Evolutionary conservation across 2,113 vertebrate species (phyloP), one percentile per base, ranked within the genome.

Genomic region (Boleophthalmus pectinirostris): DNA sequence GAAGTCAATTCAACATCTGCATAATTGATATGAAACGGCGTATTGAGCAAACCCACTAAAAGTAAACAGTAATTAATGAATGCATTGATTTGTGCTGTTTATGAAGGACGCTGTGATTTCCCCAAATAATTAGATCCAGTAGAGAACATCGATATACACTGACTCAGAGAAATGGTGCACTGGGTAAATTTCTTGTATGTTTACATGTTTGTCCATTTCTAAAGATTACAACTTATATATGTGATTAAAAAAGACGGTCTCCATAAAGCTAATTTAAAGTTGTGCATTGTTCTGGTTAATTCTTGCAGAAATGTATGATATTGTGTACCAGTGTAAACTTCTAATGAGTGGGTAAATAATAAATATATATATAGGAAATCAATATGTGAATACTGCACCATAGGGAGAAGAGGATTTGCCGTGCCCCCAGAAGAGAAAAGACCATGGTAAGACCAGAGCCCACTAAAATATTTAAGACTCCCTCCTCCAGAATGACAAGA

Each of bases 91-190:
- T 29, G 58, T 29, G 58, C 14, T 61, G 58, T 61, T 61, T 61
- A 61, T 61, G 58, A 61, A 61, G 58, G 58, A 61, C 24, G 24
- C 58, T 18, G 24, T 61, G 23, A 61, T 61, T 61, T 61, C 58
- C 58, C 29, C 25, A 61, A 61, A 61, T 61, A 61, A 61, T 61
- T 61, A 33, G 58, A 61, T 18, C 16, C 25, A 18, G 58, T 18
- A 25, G 15, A 61, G 25, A 33, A 13, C 25, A 18, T 61, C 58
- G 15, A 61, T 61, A 29, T 8, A 11, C 6, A 29, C 24, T 58
- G 11, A 54, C 56, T 25, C 58, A n/a, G 51, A 54, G 1, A 20
- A n/a, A 20, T 1, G 8, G 53, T n/a, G 53, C 51, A 54, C 9
- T 54, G 51, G 18, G 51, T 54, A 18, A 54, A 54, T 16, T 49